Base-by-base conservation (phyloP, 2,797 vertebrate species). In the Rhynchotus rufescens region DNA sequence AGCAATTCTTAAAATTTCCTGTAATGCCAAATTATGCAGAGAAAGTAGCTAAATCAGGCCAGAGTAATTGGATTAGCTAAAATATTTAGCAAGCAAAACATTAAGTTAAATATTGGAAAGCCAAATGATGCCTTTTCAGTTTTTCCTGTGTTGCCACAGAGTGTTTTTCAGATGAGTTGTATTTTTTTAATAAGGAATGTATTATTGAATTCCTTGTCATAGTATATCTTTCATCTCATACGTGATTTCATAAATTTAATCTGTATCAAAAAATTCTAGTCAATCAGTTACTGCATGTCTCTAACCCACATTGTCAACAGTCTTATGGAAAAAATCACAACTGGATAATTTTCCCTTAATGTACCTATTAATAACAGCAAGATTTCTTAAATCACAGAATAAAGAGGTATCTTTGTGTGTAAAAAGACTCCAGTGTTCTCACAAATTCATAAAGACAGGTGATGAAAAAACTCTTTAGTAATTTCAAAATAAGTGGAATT, bases 31-130 rank as follows among this genome's bases (percentile, higher is more conserved):
- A 74, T 86, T 84, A 86, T 91, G n/a, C 42, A 65, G 30, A 82
- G 72, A 84, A 91, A 93, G 32, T 34, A 74, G 38, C 60, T 94
- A 91, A 93, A 74, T 82, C 72, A 71, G 80, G 52, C 13, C 61
- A 67, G 12, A 82, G 21, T 74, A 90, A 69, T 71, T 93, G 47
- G 64, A 49, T 86, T 80, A 93, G 12, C 32, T 84, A 66, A 92
- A 93, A 67, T 40, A 81, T 21, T 12, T 9, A 86, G 60, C 38
- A 80, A 86, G 44, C 59, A 76, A 89, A 95, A 79, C 19, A 67
- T 8, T n/a, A 69, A 64, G 15, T 60, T 44, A 60, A 47, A 20
- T 84, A 32, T 59, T 62, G 91, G 61, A 65, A 73, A 49, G 23
- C 10, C 81, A 93, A 79, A 9, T 79, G 22, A 64, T 88, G 78